These are phyloP conservation scores for Liodrosophila aerea DNA, from an alignment of 2,888 invertebrate genomes.

Conservation along the genomic window DNA sequence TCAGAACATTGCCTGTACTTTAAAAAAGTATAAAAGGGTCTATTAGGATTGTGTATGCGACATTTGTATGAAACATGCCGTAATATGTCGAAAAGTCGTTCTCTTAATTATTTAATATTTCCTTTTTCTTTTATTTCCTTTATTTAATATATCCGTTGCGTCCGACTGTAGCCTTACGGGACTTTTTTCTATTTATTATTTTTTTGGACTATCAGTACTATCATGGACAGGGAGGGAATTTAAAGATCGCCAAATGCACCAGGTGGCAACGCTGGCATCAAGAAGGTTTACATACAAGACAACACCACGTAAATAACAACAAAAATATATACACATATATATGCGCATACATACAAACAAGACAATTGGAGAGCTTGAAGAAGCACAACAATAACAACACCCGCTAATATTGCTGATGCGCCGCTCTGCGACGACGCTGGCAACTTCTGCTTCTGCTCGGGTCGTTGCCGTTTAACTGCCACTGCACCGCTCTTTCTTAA, in stretches of 20 bases:
- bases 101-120: no score
- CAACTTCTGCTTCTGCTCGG: conserved; percentile 40
- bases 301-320: conserved; percentile 33
- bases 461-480: conserved; percentile 53
- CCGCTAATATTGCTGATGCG: conserved; percentile 59
- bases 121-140: no score
- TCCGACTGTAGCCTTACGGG: conserved; percentile 21
- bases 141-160: no score
- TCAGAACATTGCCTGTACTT: no score
- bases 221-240: conserved; percentile 30
- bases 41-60: no score
- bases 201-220: conserved; percentile 33
- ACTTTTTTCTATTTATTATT: conserved; percentile 19
- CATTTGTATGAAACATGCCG: no score
- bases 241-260: conserved; percentile 27
- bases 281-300: not conserved
- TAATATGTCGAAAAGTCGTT: no score
- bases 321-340: conserved; percentile 56
- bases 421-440: conserved; percentile 20
- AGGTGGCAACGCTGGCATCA: conserved; percentile 44
- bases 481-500: conserved; percentile 32
- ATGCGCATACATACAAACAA: conserved; percentile 61
- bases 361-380: conserved; percentile 34
- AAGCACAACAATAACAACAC: conserved; percentile 56
- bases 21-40: no score